These are phyloP conservation scores for Trissolcus basalis DNA, from an alignment of 1,140 invertebrate species.

Conservation along the genomic window DNA sequence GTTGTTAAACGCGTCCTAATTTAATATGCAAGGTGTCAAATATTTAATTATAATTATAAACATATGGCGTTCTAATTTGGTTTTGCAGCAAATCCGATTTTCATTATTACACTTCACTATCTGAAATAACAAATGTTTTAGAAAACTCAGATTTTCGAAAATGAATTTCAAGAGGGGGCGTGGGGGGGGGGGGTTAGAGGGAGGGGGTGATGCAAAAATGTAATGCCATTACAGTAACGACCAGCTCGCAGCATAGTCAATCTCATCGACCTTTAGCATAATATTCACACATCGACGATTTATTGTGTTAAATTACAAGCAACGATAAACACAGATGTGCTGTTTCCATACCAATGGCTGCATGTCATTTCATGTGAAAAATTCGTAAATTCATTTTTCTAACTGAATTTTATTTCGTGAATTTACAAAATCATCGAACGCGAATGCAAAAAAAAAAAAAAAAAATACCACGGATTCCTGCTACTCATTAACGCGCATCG, in stretches of 20 bases:
- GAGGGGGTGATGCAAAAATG: no score
- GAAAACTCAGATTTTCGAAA: no score
- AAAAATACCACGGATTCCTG: no score
- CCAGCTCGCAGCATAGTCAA: conserved; percentile 13
- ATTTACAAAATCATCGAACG: no score
- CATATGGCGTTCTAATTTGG: no score
- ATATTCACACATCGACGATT: conserved; percentile 50
- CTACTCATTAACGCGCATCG: no score
- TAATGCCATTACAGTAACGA: conserved; percentile 24
- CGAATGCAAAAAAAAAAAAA: conserved; percentile 10
- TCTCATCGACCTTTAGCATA: conserved; percentile 42
- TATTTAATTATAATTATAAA: conserved; percentile 20
- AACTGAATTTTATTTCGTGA: no score
- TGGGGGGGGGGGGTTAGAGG: no score
- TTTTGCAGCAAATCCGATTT: conserved; percentile 3
- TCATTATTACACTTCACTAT: no score
- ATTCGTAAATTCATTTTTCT: conserved; percentile 13
- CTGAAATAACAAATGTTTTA: no score
- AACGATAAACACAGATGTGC: conserved; percentile 40
- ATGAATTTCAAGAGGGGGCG: no score
- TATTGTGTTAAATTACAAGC: conserved; percentile 43
- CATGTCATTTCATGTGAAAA: conserved; percentile 34
- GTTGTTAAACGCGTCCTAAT: no score
- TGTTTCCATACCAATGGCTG: conserved; percentile 31
- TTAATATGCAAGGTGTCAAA: conserved; percentile 5